Conservation (phyloP, 1,140 invertebrate genomes). For the Neelides sp. region DNA sequence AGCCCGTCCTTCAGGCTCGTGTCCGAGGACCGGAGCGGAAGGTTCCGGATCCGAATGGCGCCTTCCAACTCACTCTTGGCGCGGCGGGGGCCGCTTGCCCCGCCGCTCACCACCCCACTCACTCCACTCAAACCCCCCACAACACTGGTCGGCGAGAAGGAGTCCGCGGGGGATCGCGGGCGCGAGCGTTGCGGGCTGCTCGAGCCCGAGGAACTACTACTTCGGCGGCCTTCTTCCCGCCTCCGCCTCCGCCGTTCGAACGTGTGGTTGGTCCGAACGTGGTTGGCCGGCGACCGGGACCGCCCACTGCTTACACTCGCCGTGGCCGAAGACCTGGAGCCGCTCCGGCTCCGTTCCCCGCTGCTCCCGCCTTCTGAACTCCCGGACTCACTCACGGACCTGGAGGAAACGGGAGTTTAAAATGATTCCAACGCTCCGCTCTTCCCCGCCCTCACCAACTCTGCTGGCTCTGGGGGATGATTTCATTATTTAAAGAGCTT, state of each 20-base stretch:
- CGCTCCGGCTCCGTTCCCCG: slow-evolving; percentile 40
- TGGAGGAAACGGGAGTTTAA: slow-evolving; percentile 15
- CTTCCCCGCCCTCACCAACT: not conserved
- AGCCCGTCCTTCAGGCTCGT: slow-evolving; percentile 76
- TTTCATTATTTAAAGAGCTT: not conserved
- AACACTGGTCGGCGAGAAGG: slow-evolving; percentile 33
- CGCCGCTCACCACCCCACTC: slow-evolving; percentile 37
- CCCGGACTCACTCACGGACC: slow-evolving; percentile 37
- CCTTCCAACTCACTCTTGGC: slow-evolving; percentile 41
- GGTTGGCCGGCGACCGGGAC: slow-evolving; percentile 30
- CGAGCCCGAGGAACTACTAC: slow-evolving; percentile 15
- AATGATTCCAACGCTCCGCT: not conserved
- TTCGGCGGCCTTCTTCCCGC: slow-evolving; percentile 15
- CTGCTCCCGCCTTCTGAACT: slow-evolving; percentile 38
- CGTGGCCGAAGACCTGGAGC: slow-evolving; percentile 35
- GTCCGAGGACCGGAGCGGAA: slow-evolving; percentile 64
- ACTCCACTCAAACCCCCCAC: slow-evolving; percentile 32
- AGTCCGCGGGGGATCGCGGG: slow-evolving; percentile 31
- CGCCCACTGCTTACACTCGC: slow-evolving; percentile 28
- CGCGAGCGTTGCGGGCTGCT: slow-evolving; percentile 13
- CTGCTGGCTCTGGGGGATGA: too few species aligned
- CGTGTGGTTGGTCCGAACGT: slow-evolving; percentile 23
- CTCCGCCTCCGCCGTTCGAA: slow-evolving; percentile 21
- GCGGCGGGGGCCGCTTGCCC: slow-evolving; percentile 36
- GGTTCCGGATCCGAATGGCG: slow-evolving; percentile 81